phyloP scores from a whole-genome alignment of 2,113 vertebrate genomes.

The Cichladusa arquata region DNA sequence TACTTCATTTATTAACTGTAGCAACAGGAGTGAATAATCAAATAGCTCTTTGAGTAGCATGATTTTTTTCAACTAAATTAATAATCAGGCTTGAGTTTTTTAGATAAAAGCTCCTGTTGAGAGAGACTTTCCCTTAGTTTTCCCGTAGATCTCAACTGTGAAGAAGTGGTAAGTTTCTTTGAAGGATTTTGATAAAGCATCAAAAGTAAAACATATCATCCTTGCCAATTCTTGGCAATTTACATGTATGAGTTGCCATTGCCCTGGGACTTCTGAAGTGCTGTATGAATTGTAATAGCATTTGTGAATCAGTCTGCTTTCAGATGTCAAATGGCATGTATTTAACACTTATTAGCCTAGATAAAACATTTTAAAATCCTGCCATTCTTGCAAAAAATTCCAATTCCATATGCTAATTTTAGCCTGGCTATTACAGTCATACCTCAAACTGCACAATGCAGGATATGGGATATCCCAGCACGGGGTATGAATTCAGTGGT shows the following conservation, averaged over 20 bases:
- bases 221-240: background rate
- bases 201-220: background rate
- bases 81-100: background rate
- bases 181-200: background rate
- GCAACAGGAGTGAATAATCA: background rate
- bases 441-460: fast-evolving
- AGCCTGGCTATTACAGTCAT: background rate
- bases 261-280: background rate
- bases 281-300: background rate
- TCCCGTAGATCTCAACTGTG: background rate
- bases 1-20: background rate
- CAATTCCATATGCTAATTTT: background rate
- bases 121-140: background rate
- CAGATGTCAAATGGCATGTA: background rate
- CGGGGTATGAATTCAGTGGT: background rate
- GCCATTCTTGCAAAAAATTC: background rate
- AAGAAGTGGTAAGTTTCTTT: background rate
- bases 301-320: background rate
- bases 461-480: fast-evolving
- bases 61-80: background rate
- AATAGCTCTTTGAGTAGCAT: background rate
- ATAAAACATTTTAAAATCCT: background rate
- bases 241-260: background rate
- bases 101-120: background rate
- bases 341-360: background rate